Base-by-base conservation (phyloP, 2,113 vertebrate species). In the Ciconia stormi region DNA sequence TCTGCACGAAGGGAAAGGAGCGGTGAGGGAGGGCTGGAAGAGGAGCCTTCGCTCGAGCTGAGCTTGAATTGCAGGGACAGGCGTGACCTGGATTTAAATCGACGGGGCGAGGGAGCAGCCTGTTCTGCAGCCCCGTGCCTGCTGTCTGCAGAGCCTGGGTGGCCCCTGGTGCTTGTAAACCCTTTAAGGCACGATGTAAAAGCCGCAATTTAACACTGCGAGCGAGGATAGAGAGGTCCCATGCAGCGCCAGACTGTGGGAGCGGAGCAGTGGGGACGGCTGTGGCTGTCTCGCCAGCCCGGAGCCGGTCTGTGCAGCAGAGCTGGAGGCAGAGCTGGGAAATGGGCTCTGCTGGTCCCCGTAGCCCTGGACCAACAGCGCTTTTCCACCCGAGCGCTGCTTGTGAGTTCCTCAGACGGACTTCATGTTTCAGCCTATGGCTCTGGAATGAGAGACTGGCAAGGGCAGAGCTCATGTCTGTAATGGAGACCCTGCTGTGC, bases 141-240 rank as follows among this genome's bases (percentile, higher is more conserved):
- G 89, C 86, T 91, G 38, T 56, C 66, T 63, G 65, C 53, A 50
- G 93, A 85, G 95, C 91, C 94, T 85, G 95, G 89, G 93, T 97
- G 95, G 97, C 94, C 97, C 42, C 46, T 83, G 69, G 49, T 91
- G 85, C 96, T 95, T 96, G 96, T 97, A 97, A 97, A 91, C 87
- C 97, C 93, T 91, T 95, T 93, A 91, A 92, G 89, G 89, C 87
- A 91, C 21, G 6, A 55, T 59, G 91, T 86, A 58, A 91, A 94
- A 91, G 69, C 93, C 12, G 11, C n/a, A 29, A 7, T 93, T 79
- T 91, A 90, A 76, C 70, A 66, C 7, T 15, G 49, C 6, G 22
- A 74, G 53, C 0, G 25, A 73, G 89, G 87, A 86, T 58, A 34
- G 91, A 95, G 83, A 9, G 59, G 80, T 72, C 56, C 90, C 91